These are phyloP conservation scores for Loxodonta africana DNA, from an alignment of 2,113 vertebrate species.

Conservation along the genomic window DNA sequence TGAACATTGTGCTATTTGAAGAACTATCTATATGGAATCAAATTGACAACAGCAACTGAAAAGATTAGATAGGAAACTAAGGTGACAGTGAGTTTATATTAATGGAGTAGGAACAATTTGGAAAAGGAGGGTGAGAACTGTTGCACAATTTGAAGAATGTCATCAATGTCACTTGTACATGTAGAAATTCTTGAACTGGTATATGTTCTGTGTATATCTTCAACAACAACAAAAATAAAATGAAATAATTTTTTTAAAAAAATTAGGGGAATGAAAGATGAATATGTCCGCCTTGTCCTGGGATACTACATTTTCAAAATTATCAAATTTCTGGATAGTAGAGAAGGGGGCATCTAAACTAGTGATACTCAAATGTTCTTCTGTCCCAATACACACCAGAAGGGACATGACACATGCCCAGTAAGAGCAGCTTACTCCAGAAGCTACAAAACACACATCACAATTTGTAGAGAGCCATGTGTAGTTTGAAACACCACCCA, in stretches of 20 bases:
- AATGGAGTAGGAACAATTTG: too few relatives aligned
- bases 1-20: too few relatives aligned
- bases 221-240: too few relatives aligned
- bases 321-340: slow-evolving; percentile 21
- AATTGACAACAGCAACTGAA: too few relatives aligned
- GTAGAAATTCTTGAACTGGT: too few relatives aligned
- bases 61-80: too few relatives aligned
- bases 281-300: not conserved
- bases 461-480: slow-evolving; percentile 35
- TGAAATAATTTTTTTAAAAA: not conserved
- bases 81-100: too few relatives aligned
- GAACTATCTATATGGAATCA: too few relatives aligned
- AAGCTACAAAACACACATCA: slow-evolving; percentile 10
- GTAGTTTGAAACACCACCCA: slow-evolving; percentile 16
- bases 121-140: too few relatives aligned
- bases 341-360: slow-evolving; percentile 22
- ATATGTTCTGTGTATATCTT: too few relatives aligned
- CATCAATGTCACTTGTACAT: too few relatives aligned
- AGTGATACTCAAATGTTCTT: not conserved
- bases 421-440: slow-evolving; percentile 15
- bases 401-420: not conserved
- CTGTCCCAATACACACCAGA: not conserved
- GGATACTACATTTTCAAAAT: slow-evolving; percentile 50
- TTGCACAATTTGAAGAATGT: too few relatives aligned
- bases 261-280: slow-evolving; percentile 52